phyloP scores from a whole-genome alignment of 2,113 vertebrate genomes.

The Mastomys coucha region DNA sequence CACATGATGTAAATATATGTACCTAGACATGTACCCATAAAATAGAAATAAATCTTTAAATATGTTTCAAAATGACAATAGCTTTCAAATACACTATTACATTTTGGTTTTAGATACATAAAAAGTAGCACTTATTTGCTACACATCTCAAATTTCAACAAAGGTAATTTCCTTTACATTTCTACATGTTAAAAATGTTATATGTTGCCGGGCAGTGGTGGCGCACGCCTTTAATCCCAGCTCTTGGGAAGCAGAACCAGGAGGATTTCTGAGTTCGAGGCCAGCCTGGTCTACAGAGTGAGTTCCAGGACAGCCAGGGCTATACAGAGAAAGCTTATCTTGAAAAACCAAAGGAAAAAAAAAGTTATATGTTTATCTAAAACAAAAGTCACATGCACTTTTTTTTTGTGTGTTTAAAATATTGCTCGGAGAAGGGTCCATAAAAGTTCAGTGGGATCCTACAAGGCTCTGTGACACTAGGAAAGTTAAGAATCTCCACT shows the following conservation, averaged over 20 bases:
- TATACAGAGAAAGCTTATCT: too few species aligned
- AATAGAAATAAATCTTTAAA: not conserved
- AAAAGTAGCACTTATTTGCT: not conserved
- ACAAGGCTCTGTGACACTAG: not conserved
- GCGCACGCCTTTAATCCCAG: too few species aligned
- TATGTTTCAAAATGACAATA: not conserved
- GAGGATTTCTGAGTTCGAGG: too few species aligned
- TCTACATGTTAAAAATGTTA: not conserved
- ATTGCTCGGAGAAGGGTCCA: not conserved
- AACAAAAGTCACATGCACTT: not conserved
- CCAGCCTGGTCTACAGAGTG: too few species aligned
- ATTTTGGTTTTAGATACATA: conserved; percentile 16
- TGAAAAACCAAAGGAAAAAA: not conserved
- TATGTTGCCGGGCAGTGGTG: too few species aligned
- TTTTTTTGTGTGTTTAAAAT: conserved; percentile 40
- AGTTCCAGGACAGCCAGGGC: too few species aligned
- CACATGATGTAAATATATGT: not conserved
- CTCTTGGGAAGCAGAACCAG: too few species aligned
- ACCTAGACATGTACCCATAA: too few species aligned
- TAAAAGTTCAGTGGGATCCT: not conserved
- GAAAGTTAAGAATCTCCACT: not conserved
- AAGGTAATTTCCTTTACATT: not conserved
- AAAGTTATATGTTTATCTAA: not conserved
- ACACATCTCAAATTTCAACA: conserved; percentile 1
- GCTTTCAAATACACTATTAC: not conserved